Evolutionary conservation across 1,140 invertebrate species (phyloP), one percentile per base, ranked within the genome.

Genomic region (Scaptomyza graminum): DNA sequence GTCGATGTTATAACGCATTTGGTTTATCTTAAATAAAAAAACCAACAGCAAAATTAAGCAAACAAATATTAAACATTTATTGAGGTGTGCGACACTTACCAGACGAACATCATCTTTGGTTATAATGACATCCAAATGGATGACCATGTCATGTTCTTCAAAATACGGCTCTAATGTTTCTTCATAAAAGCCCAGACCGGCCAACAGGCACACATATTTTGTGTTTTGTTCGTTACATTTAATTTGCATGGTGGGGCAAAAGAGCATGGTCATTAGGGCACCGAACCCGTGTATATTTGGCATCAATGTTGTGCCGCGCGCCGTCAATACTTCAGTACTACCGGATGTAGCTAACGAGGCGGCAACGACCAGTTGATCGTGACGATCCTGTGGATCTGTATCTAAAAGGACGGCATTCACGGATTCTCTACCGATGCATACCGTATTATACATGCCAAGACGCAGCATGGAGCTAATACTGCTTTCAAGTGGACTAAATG

Each of bases 381-480:
- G 84, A 0, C 90, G 90, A 90, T 96, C 94, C 68, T 96, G 94
- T 0, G 96, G 96, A 64, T 96, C 94, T 0, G 94, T 93, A 68
- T 98, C 96, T 0, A 99, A 92, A 5, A 97, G 92, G 5, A 98
- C 95, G 0, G 95, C 95, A 92, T 99, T 99, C 0, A 99, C 95
- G 5, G 97, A 98, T 51, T 93, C 93, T 46, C 90, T 90, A 16
- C 97, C 96, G 3, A 98, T 93, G 0, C 46, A 75, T 0, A 96
- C 93, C 1, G 74, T 84, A 72, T 94, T 95, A 7, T 92, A 92
- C 9, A 90, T 69, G 18, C 94, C 94, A 11, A 92, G 91, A 9
- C 92, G 92, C 50, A 95, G 94, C 39, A 96, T 79, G 56, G 94
- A 94, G 57, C 91, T 92, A 16, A 98, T 92, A 1, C 90, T 91